Evolutionary conservation across 1,140 invertebrate species (phyloP).

Genomic region (Leptopilina boulardi): DNA sequence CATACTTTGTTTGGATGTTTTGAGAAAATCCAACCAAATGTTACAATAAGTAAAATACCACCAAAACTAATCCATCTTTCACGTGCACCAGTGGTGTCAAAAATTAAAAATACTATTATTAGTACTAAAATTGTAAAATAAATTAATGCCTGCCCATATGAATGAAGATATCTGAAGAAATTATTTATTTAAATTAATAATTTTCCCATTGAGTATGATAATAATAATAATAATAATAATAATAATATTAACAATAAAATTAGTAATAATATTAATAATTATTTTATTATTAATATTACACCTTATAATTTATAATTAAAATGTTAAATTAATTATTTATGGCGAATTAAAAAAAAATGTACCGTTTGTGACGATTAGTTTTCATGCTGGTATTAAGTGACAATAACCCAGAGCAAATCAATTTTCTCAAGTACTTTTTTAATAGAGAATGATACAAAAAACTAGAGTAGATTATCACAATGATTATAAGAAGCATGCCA

Average conservation of each 20-base stretch:
- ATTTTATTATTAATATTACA: no score
- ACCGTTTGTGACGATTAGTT: neutral
- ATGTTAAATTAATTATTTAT: neutral
- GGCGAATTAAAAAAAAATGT: neutral
- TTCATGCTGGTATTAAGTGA: neutral
- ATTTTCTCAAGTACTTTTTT: slow-evolving; percentile 77
- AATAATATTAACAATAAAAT: no score
- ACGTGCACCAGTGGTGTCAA: slow-evolving; percentile 80
- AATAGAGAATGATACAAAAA: slow-evolving; percentile 82
- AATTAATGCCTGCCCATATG: neutral
- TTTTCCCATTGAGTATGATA: no score
- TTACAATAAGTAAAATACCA: slow-evolving; percentile 78
- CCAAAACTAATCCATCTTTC: slow-evolving; percentile 81
- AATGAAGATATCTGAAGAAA: neutral
- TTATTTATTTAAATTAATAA: no score
- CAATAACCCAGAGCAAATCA: neutral
- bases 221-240: no score
- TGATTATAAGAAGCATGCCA: slow-evolving; percentile 83
- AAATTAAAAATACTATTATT: slow-evolving; percentile 78
- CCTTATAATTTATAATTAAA: no score
- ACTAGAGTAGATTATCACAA: slow-evolving; percentile 79
- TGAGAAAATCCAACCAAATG: slow-evolving; percentile 78
- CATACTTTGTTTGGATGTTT: slow-evolving; percentile 74
- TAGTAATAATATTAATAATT: no score
- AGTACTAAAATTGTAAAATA: slow-evolving; percentile 59